Base-by-base conservation (phyloP, 2,888 invertebrate species). In the Leptinotarsa peninsularis region DNA sequence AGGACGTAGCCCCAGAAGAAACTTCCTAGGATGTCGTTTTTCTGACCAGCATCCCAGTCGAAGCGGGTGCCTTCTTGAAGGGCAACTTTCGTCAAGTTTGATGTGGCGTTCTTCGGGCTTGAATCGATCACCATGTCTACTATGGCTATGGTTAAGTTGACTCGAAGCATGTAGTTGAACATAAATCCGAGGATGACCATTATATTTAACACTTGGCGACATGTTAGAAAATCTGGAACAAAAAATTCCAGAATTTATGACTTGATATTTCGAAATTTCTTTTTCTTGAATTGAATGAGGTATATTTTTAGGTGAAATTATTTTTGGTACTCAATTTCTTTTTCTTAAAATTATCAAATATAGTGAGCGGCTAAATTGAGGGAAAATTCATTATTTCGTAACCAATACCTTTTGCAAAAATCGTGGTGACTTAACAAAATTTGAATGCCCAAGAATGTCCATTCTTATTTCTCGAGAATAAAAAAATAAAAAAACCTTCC, bases 1-100 rank as follows among this genome's bases (percentile, higher is more conserved):
- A 96, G 90, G 66, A 97, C 93, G 88, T 97, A 97, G 15, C 97
- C 97, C 94, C 96, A 97, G 91, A 95, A 97, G 91, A 97, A 97
- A 83, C 94, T 93, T 58, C 96, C 96, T 43, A 96, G 90, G 63
- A 97, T 92, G 76, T 93, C 90, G 84, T 96, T 96, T 85, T 94
- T 94, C 84, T 94, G 92, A 92, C 75, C 93, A 91, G 86, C 92
- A 86, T 94, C 92, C 96, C 96, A 97, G 27, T 91, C 87, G 88
- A 94, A 96, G 79, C 91, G 91, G 0, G 91, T 78, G 83, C 81
- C 82, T 66, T 79, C 80, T 68, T 78, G 15, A 10, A 27, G 49
- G 4, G 33, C 27, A 15, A 71, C 60, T 10, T 66, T 67, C n/a
- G 70, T 74, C 49, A 23, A 49, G 23, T 70, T 70, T 21, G 75